Evolutionary conservation across 2,113 vertebrate genomes (phyloP).

Genomic region (Paralichthys olivaceus): DNA sequence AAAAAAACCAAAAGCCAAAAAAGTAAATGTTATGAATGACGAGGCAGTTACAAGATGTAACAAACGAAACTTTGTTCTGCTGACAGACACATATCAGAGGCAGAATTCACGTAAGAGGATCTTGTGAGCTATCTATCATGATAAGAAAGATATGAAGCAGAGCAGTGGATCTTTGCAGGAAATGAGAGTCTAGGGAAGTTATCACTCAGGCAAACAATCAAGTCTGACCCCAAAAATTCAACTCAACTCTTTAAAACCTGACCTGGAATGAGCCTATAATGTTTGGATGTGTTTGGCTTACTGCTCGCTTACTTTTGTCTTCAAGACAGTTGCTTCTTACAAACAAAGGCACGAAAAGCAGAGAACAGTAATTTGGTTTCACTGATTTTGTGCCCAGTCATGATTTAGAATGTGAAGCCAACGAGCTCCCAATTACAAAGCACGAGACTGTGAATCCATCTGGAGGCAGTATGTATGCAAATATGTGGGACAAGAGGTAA

Average conservation of each 20-base stretch:
- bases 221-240: conserved; percentile 2
- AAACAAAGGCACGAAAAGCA: background rate
- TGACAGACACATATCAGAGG: conserved; percentile 28
- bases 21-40: background rate
- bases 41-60: background rate
- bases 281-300: background rate
- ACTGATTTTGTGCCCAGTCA: conserved; percentile 19
- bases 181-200: conserved; percentile 38
- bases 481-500: conserved; percentile 48
- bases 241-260: conserved; percentile 26
- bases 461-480: conserved; percentile 66
- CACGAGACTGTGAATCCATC: conserved; percentile 51
- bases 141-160: conserved; percentile 45
- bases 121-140: conserved; percentile 25
- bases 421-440: conserved; percentile 21
- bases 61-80: conserved; percentile 18
- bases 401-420: conserved; percentile 36
- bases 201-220: conserved; percentile 37
- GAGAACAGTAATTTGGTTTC: background rate
- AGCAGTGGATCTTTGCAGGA: conserved; percentile 35
- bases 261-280: background rate
- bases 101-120: conserved; percentile 8
- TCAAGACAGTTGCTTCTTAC: background rate
- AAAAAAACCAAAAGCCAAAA: background rate
- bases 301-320: background rate